These are phyloP conservation scores for Manis crassicaudata DNA, from an alignment of 2,797 vertebrate genomes.

Conservation along the genomic window DNA sequence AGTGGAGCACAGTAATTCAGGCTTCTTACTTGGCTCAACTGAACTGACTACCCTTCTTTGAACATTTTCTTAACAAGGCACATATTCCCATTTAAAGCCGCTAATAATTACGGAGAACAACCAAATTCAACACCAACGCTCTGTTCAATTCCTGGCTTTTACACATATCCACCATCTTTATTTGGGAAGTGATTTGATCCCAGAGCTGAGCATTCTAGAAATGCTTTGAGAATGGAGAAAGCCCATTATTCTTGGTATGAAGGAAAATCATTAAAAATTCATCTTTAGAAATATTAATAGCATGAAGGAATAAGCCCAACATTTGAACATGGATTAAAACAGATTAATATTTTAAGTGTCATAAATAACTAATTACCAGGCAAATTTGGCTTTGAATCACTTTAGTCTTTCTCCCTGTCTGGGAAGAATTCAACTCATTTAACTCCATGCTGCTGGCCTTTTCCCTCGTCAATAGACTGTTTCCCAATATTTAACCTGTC, in stretches of 20 bases:
- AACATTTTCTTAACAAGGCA: not conserved
- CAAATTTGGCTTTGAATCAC: not conserved
- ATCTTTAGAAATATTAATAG: not conserved
- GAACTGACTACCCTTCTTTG: not conserved
- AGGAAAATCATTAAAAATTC: constrained; percentile 5
- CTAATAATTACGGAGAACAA: not conserved
- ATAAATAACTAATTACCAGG: not conserved
- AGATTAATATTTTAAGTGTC: constrained; percentile 11
- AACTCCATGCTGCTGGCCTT: not conserved
- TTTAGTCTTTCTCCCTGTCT: not conserved
- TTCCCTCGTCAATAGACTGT: not conserved
- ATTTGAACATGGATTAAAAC: not conserved
- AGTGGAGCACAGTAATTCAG: not conserved
- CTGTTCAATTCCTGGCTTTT: not conserved
- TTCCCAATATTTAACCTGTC: not conserved
- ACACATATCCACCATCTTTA: not conserved
- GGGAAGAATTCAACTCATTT: not conserved
- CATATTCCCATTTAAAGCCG: not conserved
- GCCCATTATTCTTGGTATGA: not conserved
- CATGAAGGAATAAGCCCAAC: constrained; percentile 13
- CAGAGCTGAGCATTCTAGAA: not conserved
- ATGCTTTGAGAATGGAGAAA: not conserved
- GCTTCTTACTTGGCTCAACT: not conserved
- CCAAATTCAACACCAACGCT: not conserved
- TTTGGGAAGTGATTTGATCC: not conserved